Evolutionary conservation across 1,140 invertebrate species (phyloP), one percentile per base, ranked within the genome.

Genomic region (Pinna nobilis): DNA sequence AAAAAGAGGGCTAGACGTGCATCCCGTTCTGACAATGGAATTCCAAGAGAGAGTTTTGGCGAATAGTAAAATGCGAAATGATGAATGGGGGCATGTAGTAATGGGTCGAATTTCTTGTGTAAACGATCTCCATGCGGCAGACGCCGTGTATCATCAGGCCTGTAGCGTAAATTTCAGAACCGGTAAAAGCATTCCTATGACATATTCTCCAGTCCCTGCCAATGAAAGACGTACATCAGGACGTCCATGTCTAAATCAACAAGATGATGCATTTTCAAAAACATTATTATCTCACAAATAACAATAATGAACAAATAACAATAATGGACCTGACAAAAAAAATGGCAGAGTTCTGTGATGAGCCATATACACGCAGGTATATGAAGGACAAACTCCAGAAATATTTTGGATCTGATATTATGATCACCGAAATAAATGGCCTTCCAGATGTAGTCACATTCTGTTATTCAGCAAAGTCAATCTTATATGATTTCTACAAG

Each of bases 121-220:
- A 7, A 28, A 28, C 23, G 71, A 77, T 23, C 57, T 70, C 5
- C 66, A 59, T 23, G 76, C 70, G 32, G 70, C 66, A 32, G 76
- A 74, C 33, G 71, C 65, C 7, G 9, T 73, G 23, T 74, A 77
- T 41, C 71, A 74, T 35, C 64, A 69, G 28, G 2, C n/a, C 18
- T 74, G 71, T 41, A 73, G 51, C 39, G 60, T 65, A 0, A 77
- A 70, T 32, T 77, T 77, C 44, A 67, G 70, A 35, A 69, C 75
- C 7, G 55, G 57, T 0, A 77, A 53, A 65, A 6, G 33, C 11
- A 57, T 66, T 3, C 53, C 65, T 11, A 3, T 35, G n/a, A 15
- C 9, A 6, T 77, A 50, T 64, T 63, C 60, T 13, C 37, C 60
- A 15, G 13, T 5, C 4, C 4, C 60, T 13, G 9, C 39, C 39